Base-by-base conservation (phyloP, 2,113 vertebrate species). In the Synodontis membranacea region DNA sequence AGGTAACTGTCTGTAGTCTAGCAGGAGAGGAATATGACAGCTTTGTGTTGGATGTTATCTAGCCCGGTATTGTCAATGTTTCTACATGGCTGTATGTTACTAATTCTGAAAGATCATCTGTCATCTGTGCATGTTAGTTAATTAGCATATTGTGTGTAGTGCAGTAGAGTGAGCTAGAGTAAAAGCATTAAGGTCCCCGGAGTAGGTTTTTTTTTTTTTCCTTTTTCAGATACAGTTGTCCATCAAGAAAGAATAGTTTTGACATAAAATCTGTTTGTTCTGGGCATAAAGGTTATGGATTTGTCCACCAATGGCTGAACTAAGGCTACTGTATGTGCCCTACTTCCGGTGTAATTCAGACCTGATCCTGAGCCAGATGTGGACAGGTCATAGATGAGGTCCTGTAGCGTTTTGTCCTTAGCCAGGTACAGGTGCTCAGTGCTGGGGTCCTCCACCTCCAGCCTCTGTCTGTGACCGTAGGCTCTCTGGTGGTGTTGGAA, bases 331-430 rank as follows among this genome's bases (percentile, higher is more conserved):
- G n/a, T n/a, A 10, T 21, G 46, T 21, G 15, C 3, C 5, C 28
- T 50, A 31, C 48, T 4, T 78, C 1, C 19, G 44, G 15, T 74
- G n/a, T 37, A 23, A 50, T 60, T 85, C 93, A 86, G 93, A 99
- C 98, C 98, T 88, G 98, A 99, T 86, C 98, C 97, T 3, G 98
- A 99, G 83, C 98, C 98, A 2, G 98, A 99, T 2, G 97, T 98
- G 93, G 98, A 98, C 84, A 98, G 95, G 91, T 98, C 97, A 0
- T 97, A 98, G 89, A 98, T 97, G n/a, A 99, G 96, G 92, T 99
- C 97, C 87, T 97, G 97, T 88, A 99, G 94, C 0, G 96, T 98
- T 94, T 97, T 97, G 90, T 98, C 98, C 94, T 99, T 98, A 39
- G 97, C 95, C 88, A 98, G 93, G 93, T 97, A 99, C 93, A 99